Percentiles rank a stretch among this genome's conserved stretches.
Evolutionary conservation across 2,113 vertebrate species (phyloP).

Genomic region (Piaya cayana): DNA sequence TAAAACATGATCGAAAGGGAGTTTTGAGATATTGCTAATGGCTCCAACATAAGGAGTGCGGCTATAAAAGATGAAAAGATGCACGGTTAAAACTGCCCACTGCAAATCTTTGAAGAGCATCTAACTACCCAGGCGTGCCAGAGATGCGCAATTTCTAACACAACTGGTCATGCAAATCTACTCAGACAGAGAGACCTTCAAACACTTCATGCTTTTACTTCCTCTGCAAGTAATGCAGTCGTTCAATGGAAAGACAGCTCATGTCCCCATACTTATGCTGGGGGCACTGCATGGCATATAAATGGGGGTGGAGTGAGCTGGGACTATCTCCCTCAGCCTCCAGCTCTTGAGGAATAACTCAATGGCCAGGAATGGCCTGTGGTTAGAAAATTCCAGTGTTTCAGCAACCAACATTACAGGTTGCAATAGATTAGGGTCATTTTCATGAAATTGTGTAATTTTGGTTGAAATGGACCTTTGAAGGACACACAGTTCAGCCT

Average conservation of each 20-base stretch:
- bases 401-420: accelerated
- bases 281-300: neutral
- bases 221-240: neutral
- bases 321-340: neutral
- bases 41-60: conserved; percentile 34
- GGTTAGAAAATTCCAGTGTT: neutral
- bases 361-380: neutral
- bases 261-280: neutral
- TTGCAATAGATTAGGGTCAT: neutral
- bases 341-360: neutral
- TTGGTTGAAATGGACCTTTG: neutral
- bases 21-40: conserved; percentile 64
- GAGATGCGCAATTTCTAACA: neutral
- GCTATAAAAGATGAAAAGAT: conserved; percentile 65
- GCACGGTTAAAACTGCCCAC: conserved; percentile 62
- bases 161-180: conserved; percentile 49
- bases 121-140: conserved; percentile 49
- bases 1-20: conserved; percentile 69
- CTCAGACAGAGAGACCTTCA: conserved; percentile 34
- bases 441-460: neutral
- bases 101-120: conserved; percentile 48
- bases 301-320: neutral
- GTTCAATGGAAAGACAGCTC: neutral
- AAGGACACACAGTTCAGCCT: neutral
- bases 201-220: neutral